These are phyloP conservation scores for Mustela erminea DNA, from an alignment of 2,797 vertebrate genomes.

Conservation along the genomic window DNA sequence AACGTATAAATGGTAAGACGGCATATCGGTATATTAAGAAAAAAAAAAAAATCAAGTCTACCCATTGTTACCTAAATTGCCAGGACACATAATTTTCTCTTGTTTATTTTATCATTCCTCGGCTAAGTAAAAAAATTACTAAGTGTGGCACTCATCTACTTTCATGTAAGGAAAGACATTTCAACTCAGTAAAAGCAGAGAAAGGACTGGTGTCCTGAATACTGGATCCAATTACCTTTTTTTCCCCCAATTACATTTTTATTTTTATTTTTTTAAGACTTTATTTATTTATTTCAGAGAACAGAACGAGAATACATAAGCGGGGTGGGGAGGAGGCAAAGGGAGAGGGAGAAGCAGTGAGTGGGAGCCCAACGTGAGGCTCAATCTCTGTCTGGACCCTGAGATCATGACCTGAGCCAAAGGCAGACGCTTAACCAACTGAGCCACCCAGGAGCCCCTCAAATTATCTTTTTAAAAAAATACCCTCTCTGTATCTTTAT, in stretches of 20 bases:
- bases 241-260: neutral
- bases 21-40: neutral
- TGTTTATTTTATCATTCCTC: slow-evolving; percentile 66
- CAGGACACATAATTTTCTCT: slow-evolving; percentile 37
- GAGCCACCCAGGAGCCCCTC: neutral
- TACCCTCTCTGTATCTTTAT: neutral
- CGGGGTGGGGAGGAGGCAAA: too few relatives aligned
- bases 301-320: too few relatives aligned
- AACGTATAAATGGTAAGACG: slow-evolving; percentile 54
- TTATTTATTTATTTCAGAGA: too few relatives aligned
- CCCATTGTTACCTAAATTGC: slow-evolving; percentile 48
- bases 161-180: slow-evolving; percentile 49
- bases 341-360: too few relatives aligned
- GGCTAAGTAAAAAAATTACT: slow-evolving; percentile 46
- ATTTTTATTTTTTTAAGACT: neutral
- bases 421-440: too few relatives aligned
- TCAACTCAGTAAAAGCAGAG: slow-evolving; percentile 42
- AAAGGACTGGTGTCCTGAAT: neutral
- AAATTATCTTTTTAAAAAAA: slow-evolving; percentile 16
- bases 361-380: too few relatives aligned
- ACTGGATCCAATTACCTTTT: neutral
- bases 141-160: neutral
- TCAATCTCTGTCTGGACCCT: too few relatives aligned
- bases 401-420: too few relatives aligned
- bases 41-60: neutral